phyloP scores from a whole-genome alignment of 2,888 invertebrate genomes.

The Eubasilissa splendida region DNA sequence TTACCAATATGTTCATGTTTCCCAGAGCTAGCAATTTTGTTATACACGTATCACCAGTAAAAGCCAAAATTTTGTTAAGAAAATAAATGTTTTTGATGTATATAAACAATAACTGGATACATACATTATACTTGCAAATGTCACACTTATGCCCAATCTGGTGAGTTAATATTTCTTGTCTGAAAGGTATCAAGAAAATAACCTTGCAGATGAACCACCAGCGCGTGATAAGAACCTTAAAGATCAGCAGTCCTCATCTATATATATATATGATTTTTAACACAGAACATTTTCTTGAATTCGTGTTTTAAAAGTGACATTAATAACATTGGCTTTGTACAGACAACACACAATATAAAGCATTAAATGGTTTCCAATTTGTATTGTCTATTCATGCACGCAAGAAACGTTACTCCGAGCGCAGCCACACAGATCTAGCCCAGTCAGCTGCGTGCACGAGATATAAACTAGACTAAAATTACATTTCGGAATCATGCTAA shows the following conservation, averaged over 20 bases:
- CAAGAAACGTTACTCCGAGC: neutral
- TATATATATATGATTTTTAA: too few species aligned
- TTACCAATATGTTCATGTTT: neutral
- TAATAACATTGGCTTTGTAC: slow-evolving; percentile 18
- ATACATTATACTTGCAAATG: slow-evolving; percentile 1
- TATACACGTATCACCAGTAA: neutral
- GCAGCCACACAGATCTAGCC: too few species aligned
- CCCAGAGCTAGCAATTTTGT: slow-evolving; percentile 2
- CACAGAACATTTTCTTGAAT: too few species aligned
- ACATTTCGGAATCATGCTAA: neutral
- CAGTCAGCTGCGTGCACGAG: neutral
- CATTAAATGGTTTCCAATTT: slow-evolving; percentile 8
- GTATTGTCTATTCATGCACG: neutral
- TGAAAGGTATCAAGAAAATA: too few species aligned
- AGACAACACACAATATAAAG: slow-evolving; percentile 5
- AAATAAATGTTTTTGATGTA: neutral
- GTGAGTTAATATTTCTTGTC: neutral
- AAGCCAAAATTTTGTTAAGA: slow-evolving; percentile 3
- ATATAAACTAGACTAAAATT: slow-evolving; percentile 2
- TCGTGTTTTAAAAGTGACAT: neutral
- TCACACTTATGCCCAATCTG: neutral
- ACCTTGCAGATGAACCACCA: too few species aligned
- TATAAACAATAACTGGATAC: neutral
- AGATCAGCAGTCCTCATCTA: too few species aligned
- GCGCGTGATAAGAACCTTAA: too few species aligned